phyloP scores from a whole-genome alignment of 2,888 invertebrate genomes.

The Apamea epomidion region DNA sequence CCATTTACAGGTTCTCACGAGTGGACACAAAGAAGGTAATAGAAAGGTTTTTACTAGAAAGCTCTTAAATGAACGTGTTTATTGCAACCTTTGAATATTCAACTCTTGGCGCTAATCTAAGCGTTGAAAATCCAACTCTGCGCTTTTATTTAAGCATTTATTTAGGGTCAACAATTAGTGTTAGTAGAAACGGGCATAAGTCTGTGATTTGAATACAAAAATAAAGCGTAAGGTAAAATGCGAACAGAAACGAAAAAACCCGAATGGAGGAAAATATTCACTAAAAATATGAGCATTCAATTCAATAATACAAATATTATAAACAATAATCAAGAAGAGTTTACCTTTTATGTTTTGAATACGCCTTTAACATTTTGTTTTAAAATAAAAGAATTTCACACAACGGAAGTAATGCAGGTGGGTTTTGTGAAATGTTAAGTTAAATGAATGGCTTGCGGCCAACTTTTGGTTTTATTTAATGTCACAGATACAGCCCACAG shows the following conservation, averaged over 20 bases:
- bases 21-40: too few species aligned
- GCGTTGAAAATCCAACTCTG: not conserved
- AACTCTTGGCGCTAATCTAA: not conserved
- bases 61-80: not conserved
- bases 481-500: slow-evolving; percentile 20
- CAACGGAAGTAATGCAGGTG: slow-evolving; percentile 6
- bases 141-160: not conserved
- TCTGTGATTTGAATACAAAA: not conserved
- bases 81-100: not conserved
- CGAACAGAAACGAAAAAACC: not conserved
- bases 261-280: not conserved
- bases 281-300: not conserved
- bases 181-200: not conserved
- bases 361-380: not conserved
- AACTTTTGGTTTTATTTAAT: slow-evolving; percentile 32
- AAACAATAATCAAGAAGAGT: not conserved
- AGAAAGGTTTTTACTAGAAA: not conserved
- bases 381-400: slow-evolving; percentile 7
- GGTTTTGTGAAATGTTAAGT: slow-evolving; percentile 27
- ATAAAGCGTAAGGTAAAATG: not conserved
- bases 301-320: not conserved
- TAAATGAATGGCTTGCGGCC: slow-evolving; percentile 37
- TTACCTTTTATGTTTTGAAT: not conserved
- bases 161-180: not conserved
- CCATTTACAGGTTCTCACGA: too few species aligned